Percentiles rank a stretch among this genome's conserved stretches.
Conservation (phyloP, 2,113 vertebrate species). For the Microtus ochrogaster region DNA sequence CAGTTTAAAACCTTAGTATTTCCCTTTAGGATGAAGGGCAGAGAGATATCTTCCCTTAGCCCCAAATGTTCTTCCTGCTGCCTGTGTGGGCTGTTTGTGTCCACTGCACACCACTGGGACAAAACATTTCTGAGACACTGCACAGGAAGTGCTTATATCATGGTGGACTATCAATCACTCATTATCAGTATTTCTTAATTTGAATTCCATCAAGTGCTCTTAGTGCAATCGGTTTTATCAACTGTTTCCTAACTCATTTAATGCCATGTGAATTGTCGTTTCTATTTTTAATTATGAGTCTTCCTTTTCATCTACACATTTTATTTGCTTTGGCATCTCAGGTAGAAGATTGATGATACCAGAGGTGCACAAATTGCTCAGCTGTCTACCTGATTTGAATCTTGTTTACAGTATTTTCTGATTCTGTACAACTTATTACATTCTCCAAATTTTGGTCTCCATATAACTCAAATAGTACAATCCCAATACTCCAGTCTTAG, state of each 20-base stretch:
- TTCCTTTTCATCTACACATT: background rate
- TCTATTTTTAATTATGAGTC: background rate
- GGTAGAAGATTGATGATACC: background rate
- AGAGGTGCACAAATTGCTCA: background rate
- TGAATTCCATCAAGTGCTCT: background rate
- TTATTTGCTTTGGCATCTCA: background rate
- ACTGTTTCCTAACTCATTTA: slow-evolving; percentile 34
- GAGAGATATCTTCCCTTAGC: background rate
- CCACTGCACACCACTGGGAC: background rate
- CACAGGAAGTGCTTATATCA: background rate
- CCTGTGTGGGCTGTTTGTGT: background rate
- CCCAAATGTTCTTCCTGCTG: background rate
- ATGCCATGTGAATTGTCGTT: background rate
- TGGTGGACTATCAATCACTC: background rate
- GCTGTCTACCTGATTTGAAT: background rate
- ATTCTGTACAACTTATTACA: background rate
- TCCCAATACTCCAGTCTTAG: background rate
- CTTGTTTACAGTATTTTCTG: background rate
- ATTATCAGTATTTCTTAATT: background rate
- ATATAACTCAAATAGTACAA: background rate
- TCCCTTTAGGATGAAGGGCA: background rate
- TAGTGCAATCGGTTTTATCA: background rate
- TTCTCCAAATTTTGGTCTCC: background rate
- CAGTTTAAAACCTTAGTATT: background rate
- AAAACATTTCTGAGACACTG: background rate